Base-by-base conservation (phyloP, 2,113 vertebrate genomes). In the Erythrocercus mccallii region DNA sequence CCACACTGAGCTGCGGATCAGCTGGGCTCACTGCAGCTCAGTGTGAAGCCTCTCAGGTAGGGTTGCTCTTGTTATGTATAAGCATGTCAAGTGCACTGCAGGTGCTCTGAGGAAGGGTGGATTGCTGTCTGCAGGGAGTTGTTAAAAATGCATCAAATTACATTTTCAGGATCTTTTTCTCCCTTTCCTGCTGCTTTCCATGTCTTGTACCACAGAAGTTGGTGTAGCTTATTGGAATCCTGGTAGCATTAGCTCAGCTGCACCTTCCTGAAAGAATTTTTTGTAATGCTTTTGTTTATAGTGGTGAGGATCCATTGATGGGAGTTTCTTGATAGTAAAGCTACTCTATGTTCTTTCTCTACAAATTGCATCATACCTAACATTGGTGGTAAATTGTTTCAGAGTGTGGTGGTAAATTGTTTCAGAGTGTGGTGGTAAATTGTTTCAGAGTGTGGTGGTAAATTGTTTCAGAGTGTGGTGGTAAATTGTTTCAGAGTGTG, bases 181-280 rank as follows among this genome's bases (percentile, higher is more conserved):
- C 25, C 24, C 5, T 66, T 86, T 81, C 6, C 10, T 0, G 0
- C 27, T 28, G 16, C 35, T 70, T 53, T 50, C 30, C 3, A 1
- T 28, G 6, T 56, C 37, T 48, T 65, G 31, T 80, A 76, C 14
- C 18, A 21, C 16, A 68, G 65, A 68, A 35, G 12, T 30, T 8
- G 10, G 9, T 38, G 50, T 21, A 60, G 38, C 2, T 71, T 18
- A 10, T 6, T 73, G 51, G n/a, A 56, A 28, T 53, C 16, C 13
- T 54, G 10, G 16, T 74, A 86, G 21, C 38, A 12, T 37, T 51
- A 71, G 15, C 47, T 81, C 19, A 62, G 14, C 30, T n/a, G 15
- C 24, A 15, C 19, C 30, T 31, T 66, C 35, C 37, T 62, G 64
- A 81, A 77, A 47, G 33, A 45, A 7, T 19, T 27, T 61, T 78